A percentile compares a stretch with the other conserved stretches of the same genome.
Conservation (phyloP, 2,797 vertebrate species). For the Pseudochirops cupreus region DNA sequence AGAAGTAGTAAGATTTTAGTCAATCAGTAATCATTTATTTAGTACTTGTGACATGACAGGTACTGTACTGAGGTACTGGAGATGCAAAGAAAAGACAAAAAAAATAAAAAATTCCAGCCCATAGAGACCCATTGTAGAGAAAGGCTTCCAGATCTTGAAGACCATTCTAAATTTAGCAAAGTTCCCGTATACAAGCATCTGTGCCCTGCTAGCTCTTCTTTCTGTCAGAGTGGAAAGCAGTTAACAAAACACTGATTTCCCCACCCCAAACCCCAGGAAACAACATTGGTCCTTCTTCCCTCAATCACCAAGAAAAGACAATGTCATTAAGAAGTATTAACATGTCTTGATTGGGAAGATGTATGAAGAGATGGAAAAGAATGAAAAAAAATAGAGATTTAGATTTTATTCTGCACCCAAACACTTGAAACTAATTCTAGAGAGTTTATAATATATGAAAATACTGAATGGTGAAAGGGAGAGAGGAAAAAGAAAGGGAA, state of each 20-base stretch:
- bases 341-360: not conserved
- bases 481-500: not conserved
- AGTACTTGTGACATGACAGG: not conserved
- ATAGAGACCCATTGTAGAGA: not conserved
- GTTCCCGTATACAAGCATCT: not conserved
- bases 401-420: not conserved
- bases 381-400: not conserved
- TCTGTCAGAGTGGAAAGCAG: conserved; percentile 27
- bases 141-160: not conserved
- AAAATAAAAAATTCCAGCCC: not conserved
- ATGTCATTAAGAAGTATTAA: not conserved
- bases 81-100: not conserved
- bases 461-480: not conserved
- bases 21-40: not conserved
- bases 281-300: not conserved
- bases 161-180: conserved; percentile 5
- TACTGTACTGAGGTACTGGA: not conserved
- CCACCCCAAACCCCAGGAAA: not conserved
- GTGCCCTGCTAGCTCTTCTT: conserved; percentile 4
- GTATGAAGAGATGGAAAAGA: not conserved
- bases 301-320: not conserved
- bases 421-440: not conserved
- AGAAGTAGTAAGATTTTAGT: not conserved
- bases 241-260: not conserved
- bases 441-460: not conserved